These are phyloP conservation scores for Venusia cambrica DNA, from an alignment of 2,888 invertebrate species.

Conservation along the genomic window DNA sequence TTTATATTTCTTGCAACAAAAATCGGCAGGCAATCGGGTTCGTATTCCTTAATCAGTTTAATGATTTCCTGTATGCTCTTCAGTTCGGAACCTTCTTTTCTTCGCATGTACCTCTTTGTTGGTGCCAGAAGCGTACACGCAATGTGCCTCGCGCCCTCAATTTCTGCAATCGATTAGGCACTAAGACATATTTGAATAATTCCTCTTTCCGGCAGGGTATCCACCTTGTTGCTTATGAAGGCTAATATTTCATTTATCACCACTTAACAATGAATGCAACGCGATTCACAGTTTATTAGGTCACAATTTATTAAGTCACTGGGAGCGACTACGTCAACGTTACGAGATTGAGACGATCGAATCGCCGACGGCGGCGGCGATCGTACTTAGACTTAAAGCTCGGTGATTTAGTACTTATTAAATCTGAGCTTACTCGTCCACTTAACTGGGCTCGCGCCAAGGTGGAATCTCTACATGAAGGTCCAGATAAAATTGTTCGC, in stretches of 20 bases:
- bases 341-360: too few species aligned
- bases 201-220: conserved; percentile 9
- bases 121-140: not conserved
- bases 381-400: too few species aligned
- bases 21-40: not conserved
- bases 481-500: too few species aligned
- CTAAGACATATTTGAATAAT: conserved; percentile 14
- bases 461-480: too few species aligned
- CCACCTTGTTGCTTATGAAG: conserved; percentile 9
- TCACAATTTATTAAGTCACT: too few species aligned
- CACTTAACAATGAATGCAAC: conserved; percentile 6
- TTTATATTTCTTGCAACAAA: conserved; percentile 4
- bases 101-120: conserved; percentile 1
- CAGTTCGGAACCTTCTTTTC: conserved; percentile 1
- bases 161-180: conserved; percentile 6
- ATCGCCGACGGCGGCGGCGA: too few species aligned
- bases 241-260: conserved; percentile 5
- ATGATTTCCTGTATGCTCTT: conserved; percentile 1
- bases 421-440: too few species aligned
- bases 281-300: too few species aligned
- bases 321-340: too few species aligned
- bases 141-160: conserved; percentile 7
- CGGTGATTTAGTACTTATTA: too few species aligned
- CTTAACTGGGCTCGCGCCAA: too few species aligned
- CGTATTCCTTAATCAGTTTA: not conserved